These are phyloP conservation scores for Apodemus agrarius DNA, from an alignment of 2,797 vertebrate genomes.

Conservation along the genomic window DNA sequence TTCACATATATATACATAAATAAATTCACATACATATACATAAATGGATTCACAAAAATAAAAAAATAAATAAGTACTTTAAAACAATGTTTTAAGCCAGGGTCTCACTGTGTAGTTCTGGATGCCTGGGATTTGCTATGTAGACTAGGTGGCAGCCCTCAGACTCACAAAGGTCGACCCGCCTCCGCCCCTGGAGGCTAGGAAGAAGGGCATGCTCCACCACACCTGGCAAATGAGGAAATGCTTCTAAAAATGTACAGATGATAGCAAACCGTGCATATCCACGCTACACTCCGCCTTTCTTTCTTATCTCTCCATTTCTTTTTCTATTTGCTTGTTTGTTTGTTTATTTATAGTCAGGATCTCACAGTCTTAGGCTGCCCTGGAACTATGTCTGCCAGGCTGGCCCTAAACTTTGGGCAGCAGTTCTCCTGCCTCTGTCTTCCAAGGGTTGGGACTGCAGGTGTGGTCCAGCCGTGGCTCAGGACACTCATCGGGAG, in stretches of 20 bases:
- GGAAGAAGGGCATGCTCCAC: background rate
- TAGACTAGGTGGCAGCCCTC: background rate
- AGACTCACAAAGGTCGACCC: background rate
- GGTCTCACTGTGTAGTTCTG: background rate
- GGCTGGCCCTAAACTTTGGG: background rate
- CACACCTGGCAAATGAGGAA: background rate
- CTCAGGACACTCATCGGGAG: background rate
- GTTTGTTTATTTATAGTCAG: background rate
- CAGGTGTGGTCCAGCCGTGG: background rate
- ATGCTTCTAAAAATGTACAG: background rate
- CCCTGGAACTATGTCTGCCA: background rate
- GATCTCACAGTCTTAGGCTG: background rate
- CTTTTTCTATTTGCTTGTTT: background rate
- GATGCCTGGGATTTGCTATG: background rate
- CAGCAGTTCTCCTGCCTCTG: background rate
- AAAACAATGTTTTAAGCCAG: background rate
- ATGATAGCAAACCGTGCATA: background rate
- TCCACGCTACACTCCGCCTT: background rate
- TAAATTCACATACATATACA: too few species aligned
- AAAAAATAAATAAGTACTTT: background rate
- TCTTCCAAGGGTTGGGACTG: background rate
- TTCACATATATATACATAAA: background rate
- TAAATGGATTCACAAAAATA: background rate
- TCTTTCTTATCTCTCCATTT: background rate
- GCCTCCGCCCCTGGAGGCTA: background rate